Evolutionary conservation across 30 jellyfish, hydroid and myxozoan genomes (phyloP).

Genomic region (Turritopsis rubra): DNA sequence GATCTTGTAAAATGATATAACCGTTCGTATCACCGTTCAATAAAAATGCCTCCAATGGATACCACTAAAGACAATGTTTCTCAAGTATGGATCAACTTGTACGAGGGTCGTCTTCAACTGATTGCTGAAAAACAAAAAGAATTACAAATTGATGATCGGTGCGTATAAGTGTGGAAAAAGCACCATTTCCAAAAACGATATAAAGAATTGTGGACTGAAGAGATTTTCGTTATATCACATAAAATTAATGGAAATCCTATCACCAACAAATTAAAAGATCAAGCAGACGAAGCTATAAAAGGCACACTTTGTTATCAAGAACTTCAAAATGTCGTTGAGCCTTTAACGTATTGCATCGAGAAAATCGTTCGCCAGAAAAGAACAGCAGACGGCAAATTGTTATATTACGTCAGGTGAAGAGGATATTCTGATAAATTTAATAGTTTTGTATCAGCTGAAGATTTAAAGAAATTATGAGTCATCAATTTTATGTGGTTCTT

Average conservation of each 20-base stretch:
- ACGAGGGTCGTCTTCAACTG: background rate
- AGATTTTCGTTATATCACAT: constrained; percentile 18
- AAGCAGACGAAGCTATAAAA: constrained; percentile 21
- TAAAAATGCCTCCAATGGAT: constrained; percentile 21
- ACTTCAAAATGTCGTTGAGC: constrained; percentile 32
- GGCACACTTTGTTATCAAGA: constrained; percentile 34
- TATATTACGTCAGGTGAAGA: constrained; percentile 8
- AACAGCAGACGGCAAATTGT: background rate
- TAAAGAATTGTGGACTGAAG: constrained; percentile 46
- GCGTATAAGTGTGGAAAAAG: constrained; percentile 10
- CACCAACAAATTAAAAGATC: constrained; percentile 24
- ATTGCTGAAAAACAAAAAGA: background rate
- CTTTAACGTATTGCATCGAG: constrained; percentile 34
- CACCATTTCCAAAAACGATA: constrained; percentile 35
- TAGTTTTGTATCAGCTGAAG: background rate
- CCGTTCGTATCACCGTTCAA: constrained; percentile 22
- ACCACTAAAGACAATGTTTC: constrained; percentile 16
- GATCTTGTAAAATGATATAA: constrained; percentile 25
- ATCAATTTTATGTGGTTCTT: constrained; percentile 4
- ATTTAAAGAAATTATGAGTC: background rate
- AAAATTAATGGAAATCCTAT: constrained; percentile 5
- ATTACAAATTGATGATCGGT: constrained; percentile 39
- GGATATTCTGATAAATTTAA: constrained; percentile 13
- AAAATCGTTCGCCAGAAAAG: constrained; percentile 30
- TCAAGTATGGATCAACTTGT: constrained; percentile 28